Evolutionary conservation across 23 tunicate species (phyloP), one percentile per base, ranked within the genome.

Genomic region (Trididemnum clinides): DNA sequence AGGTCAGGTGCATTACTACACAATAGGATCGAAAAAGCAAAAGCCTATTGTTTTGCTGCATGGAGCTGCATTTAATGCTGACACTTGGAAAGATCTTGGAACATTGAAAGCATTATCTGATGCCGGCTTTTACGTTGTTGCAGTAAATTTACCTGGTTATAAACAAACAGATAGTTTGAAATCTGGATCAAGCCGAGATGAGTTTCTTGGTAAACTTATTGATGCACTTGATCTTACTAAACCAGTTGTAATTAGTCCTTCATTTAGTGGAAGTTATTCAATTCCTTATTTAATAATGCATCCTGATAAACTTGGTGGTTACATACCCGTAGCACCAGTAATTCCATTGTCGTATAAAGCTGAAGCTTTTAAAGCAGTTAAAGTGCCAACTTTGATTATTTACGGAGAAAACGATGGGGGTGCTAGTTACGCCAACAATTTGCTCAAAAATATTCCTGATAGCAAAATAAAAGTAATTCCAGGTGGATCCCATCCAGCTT

Each of bases 81-180:
- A 85, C 28, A 89, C 90, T 5, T 93, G 98, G 98, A 35, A 50
- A 51, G 31, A 80, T 18, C 29, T 89, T 0, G 81, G 77, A 25
- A 93, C 98, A 20, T 35, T 88, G 35, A 34, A 57, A 5, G 49
- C 18, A 19, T 63, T 93, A 3, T 64, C 72, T 1, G 39, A 72
- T 58, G 77, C 85, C 23, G 90, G 90, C 6, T 89, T 64, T 82
- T 10, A 75, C 22, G 84, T 65, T 0, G 58, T 86, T 20, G 98
- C 98, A 5, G 78, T 95, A 83, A 96, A 95, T 44, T 78, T 95
- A 33, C 99, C 99, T 2, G 96, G 92, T 0, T 81, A 31, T 71
- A 96, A 96, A 23, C 83, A 87, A 64, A 81, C 96, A 0, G 44
- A 58, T 54, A 12, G 4, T 36, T 38, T 73, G 57, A 82, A 32